Percentiles rank a stretch among this genome's conserved stretches.
These are phyloP conservation scores for Antitype chi DNA, from an alignment of 2,888 invertebrate species.

Conservation along the genomic window DNA sequence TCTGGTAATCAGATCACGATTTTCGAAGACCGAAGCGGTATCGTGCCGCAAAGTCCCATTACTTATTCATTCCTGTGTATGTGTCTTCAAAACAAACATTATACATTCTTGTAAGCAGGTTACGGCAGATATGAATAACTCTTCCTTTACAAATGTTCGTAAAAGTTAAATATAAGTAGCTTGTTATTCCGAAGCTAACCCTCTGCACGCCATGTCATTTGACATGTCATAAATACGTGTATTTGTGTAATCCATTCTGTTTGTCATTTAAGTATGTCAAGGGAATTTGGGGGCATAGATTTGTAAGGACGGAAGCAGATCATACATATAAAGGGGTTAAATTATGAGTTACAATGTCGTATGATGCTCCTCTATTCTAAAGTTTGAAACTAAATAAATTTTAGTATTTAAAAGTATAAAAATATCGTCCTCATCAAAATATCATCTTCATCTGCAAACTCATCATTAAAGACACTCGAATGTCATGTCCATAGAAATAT, in stretches of 20 bases:
- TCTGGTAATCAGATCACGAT: neutral
- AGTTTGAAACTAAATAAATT: neutral
- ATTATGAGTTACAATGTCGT: neutral
- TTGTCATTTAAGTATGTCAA: constrained; percentile 28
- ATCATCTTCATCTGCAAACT: neutral
- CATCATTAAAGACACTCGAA: neutral
- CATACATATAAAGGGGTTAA: neutral
- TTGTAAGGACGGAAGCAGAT: constrained; percentile 6
- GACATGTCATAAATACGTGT: constrained; percentile 32
- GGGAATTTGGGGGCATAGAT: neutral
- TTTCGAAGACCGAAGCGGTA: neutral
- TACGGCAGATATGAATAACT: neutral
- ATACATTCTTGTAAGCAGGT: neutral
- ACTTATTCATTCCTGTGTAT: too few species aligned
- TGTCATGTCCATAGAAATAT: too few species aligned
- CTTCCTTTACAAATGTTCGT: constrained; percentile 10
- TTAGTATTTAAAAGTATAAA: neutral
- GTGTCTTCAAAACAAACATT: constrained; percentile 8
- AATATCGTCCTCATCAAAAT: neutral
- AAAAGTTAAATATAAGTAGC: constrained; percentile 12
- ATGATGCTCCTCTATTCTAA: neutral
- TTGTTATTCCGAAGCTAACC: constrained; percentile 13
- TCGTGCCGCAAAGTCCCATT: neutral
- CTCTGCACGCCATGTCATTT: constrained; percentile 29
- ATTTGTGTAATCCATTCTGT: constrained; percentile 38